Evolutionary conservation across 2,113 vertebrate species (phyloP), one percentile per base, ranked within the genome.

Genomic region (Lepus americanus): DNA sequence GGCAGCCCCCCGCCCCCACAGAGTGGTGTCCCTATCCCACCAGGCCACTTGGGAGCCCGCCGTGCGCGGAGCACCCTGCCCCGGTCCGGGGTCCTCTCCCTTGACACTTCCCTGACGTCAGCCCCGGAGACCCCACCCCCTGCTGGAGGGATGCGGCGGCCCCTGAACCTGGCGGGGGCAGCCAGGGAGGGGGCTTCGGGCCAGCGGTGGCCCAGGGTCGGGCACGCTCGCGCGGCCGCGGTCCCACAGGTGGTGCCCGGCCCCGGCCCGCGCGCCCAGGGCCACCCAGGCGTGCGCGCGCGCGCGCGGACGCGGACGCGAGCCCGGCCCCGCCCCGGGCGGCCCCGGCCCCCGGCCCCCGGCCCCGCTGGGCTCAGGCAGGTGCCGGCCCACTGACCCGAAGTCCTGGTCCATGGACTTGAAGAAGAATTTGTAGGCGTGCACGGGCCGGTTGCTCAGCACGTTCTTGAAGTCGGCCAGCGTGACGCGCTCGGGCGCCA

Each of bases 361-460:
- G 98, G 98, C 99, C 99, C 98, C 98, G 99, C 20, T 33, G 9
- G 12, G 12, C 79, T 11, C 36, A 13, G 88, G 81, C 84, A 73
- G 70, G 83, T 89, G 93, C 89, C 29, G 49, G 88, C 89, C 76
- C 94, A 98, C 99, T 99, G 94, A 99, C 99, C 99, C 99, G 97
- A 99, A 99, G 98, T 99, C 99, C 98, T 99, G 99, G 98, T 99
- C 99, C 99, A 99, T 99, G 87, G 99, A 99, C 98, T 99, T 99
- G 98, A 99, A 99, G 98, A 99, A 99, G 98, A 99, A 99, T 99
- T 99, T 99, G 98, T 99, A 99, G 99, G 98, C 99, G 94, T 99
- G 99, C 98, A 99, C 98, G 13, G 99, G 99, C 84, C 99, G 99
- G 97, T 99, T 99, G 98, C 99, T 99, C 98, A 99, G 99, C 98